Base-by-base conservation (phyloP, 2,888 invertebrate species). In the Leptodirus hochenwartii region DNA sequence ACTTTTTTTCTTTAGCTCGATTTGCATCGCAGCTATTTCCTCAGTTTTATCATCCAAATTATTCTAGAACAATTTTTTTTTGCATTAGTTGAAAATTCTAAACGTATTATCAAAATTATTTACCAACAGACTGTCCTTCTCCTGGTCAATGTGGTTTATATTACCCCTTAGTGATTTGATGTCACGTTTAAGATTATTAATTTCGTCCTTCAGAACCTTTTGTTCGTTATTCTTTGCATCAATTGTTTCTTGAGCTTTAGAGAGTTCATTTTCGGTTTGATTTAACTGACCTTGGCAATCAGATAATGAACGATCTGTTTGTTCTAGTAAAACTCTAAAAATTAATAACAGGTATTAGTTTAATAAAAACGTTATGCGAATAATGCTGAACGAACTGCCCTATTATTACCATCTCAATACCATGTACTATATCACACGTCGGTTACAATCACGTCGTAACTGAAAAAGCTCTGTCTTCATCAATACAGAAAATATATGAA, bases 31-130 rank as follows among this genome's bases (percentile, higher is more conserved):
- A 39, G 63, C 68, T 11, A 70, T 58, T 42, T 59, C 64, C 51
- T 80, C 79, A 10, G 77, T 72, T 52, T 78, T 81, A 32, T 67
- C 62, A 46, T 81, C 79, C 37, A 80, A 47, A 39, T 70, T 69
- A 47, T 69, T 62, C 51, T 75, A 54, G 38, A 65, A 41, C 6
- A 4, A 11, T 24, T 24, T n/a, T n/a, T n/a, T n/a, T n/a, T n/a
- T n/a, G n/a, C n/a, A n/a, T n/a, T n/a, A n/a, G n/a, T n/a, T n/a
- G 27, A n/a, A 3, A 15, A n/a, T 14, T 27, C 13, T 20, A 20
- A 3, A 27, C n/a, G n/a, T 16, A 13, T 23, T 13, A 27, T 10
- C n/a, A 11, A 9, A 4, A 2, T 9, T n/a, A 41, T 48, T 54
- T 52, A 70, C 71, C 55, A 67, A 41, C 34, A 71, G 50, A 24